A percentile compares a stretch with the other conserved stretches of the same genome.
Evolutionary conservation across 2,797 vertebrate species (phyloP).

Genomic region (Phoebastria nigripes): DNA sequence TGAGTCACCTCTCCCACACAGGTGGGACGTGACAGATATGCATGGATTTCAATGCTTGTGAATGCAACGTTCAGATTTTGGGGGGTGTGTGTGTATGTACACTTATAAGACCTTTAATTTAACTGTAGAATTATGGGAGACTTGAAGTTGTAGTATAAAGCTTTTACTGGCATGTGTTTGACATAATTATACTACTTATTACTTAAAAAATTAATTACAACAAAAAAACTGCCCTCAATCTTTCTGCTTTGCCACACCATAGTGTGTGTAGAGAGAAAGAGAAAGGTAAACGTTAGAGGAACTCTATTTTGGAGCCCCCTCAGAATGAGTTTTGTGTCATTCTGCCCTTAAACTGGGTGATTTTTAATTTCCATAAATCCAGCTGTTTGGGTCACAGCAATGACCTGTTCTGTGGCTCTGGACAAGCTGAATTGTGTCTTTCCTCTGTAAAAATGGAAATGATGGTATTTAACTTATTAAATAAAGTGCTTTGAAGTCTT

Average conservation of each 20-base stretch:
- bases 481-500: background rate
- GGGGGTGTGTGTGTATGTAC: accelerated
- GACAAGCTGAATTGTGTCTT: background rate
- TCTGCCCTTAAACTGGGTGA: background rate
- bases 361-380: background rate
- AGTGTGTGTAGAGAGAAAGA: background rate
- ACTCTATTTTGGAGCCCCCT: background rate
- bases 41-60: background rate
- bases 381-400: background rate
- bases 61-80: background rate
- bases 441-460: background rate
- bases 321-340: background rate
- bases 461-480: background rate
- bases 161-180: background rate
- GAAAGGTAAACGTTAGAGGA: background rate
- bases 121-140: background rate
- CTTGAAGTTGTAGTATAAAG: background rate
- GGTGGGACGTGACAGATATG: no score
- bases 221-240: background rate
- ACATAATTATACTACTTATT: background rate
- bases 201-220: background rate
- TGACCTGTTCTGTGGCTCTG: background rate
- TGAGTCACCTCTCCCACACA: no score
- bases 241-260: background rate
- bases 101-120: background rate